Percentiles rank a stretch among this genome's conserved stretches.
These are phyloP conservation scores for Eudasyphora cyanicolor DNA, from an alignment of 2,888 invertebrate genomes.

Conservation along the genomic window DNA sequence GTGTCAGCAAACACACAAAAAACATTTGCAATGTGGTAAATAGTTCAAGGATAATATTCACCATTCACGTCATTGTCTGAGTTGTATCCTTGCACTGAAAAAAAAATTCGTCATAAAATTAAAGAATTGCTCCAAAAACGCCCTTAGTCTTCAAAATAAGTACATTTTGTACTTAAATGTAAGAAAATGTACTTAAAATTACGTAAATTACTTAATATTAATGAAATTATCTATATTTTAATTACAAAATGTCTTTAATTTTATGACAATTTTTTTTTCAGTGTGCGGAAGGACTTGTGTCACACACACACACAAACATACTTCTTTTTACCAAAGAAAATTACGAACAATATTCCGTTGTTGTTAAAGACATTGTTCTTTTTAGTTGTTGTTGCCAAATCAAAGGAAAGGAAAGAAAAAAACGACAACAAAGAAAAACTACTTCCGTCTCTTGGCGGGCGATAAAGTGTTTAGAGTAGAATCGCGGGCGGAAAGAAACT, in stretches of 20 bases:
- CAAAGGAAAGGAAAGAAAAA: conserved; percentile 22
- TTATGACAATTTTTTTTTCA: too few species aligned
- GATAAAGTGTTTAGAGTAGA: neutral
- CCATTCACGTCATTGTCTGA: conserved; percentile 23
- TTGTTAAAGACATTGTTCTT: conserved; percentile 44
- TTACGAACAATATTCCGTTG: conserved; percentile 12
- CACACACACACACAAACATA: neutral
- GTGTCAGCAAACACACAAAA: neutral
- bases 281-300: conserved; percentile 29
- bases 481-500: neutral
- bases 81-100: conserved; percentile 35
- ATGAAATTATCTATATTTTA: too few species aligned
- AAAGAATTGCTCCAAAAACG: too few species aligned
- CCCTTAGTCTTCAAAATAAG: too few species aligned
- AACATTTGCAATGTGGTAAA: conserved; percentile 29
- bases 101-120: too few species aligned
- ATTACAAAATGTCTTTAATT: too few species aligned
- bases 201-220: too few species aligned
- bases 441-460: conserved; percentile 40
- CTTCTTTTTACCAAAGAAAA: neutral
- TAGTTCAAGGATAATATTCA: conserved; percentile 58
- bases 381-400: neutral
- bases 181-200: too few species aligned
- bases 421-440: conserved; percentile 51
- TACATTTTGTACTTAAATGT: too few species aligned